phyloP scores from a whole-genome alignment of 2,797 vertebrate genomes.

The Halcyon badia region DNA sequence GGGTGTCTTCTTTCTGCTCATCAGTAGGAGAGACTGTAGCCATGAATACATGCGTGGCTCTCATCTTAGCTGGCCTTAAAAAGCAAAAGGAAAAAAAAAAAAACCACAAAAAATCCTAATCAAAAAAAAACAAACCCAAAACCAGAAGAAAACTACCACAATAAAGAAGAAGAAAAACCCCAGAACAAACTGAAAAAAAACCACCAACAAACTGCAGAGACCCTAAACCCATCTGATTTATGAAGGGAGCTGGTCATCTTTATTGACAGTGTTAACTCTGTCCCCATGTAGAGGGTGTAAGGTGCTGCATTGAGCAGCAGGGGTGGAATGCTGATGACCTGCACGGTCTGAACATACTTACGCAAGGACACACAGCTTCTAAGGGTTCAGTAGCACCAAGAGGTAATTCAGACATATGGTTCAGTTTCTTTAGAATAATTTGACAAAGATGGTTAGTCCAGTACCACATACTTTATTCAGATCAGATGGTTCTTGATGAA shows the following conservation, averaged over 20 bases:
- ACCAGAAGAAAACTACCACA: too few species aligned
- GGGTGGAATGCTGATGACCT: not conserved
- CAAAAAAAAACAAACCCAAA: too few species aligned
- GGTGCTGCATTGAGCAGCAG: accelerated
- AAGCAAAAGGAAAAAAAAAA: not conserved
- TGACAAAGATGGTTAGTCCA: not conserved
- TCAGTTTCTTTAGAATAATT: not conserved
- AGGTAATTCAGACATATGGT: not conserved
- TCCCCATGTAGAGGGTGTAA: not conserved
- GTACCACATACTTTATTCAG: not conserved
- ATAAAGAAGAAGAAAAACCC: not conserved
- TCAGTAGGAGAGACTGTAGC: not conserved
- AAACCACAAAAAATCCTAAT: not conserved
- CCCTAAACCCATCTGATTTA: not conserved
- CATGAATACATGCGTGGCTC: not conserved
- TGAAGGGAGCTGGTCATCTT: not conserved
- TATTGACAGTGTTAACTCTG: not conserved
- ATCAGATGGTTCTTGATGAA: not conserved
- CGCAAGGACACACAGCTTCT: not conserved
- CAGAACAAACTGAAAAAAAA: too few species aligned
- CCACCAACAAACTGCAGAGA: not conserved
- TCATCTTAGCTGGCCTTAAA: not conserved
- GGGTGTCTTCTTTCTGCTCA: not conserved
- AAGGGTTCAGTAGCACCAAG: not conserved
- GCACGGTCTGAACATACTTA: not conserved